Evolutionary conservation across 23 tunicate species (phyloP), one percentile per base, ranked within the genome.

Genomic region (Halocynthia aurantium): DNA sequence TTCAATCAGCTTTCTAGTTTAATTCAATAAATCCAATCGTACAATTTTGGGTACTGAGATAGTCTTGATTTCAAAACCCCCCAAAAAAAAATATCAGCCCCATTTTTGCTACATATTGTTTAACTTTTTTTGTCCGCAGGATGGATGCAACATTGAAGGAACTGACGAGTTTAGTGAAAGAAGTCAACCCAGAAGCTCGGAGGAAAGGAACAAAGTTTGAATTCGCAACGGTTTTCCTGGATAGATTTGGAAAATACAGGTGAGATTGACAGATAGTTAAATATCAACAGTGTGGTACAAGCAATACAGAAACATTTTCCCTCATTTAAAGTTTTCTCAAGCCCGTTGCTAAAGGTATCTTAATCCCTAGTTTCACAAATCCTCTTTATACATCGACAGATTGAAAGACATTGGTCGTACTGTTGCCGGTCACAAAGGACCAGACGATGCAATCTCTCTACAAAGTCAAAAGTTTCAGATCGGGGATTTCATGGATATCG

Each of bases 101-200:
- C 4, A 31, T 31, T 31, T 31, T 31, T 31, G 44, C 44, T 31
- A 31, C 44, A 31, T 31, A 31, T 31, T 31, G 44, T 31, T 31
- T 31, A 31, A 31, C 44, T 31, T 0, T 31, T 31, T 31, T 31
- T 31, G 44, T 1, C 44, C 44, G 44, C 44, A 31, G 44, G 44
- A 83, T 94, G 95, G 98, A 94, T 67, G 98, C 98, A 10, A 80
- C 95, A 5, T 64, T 94, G 53, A 88, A 88, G 65, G 98, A 94
- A 79, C 55, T 94, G 19, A 88, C 98, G 18, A 88, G 83, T 55
- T 61, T 94, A 22, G 98, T 94, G 52, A 87, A 87, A 76, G 98
- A 87, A 66, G 98, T 94, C 10, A 84, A 91, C 2, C 98, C 98
- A 18, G 98, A 94, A 62, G 94, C 98, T 8, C 63, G 98, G 51